Base-by-base conservation (phyloP, 2,797 vertebrate genomes). In the Fistularia tabacaria region DNA sequence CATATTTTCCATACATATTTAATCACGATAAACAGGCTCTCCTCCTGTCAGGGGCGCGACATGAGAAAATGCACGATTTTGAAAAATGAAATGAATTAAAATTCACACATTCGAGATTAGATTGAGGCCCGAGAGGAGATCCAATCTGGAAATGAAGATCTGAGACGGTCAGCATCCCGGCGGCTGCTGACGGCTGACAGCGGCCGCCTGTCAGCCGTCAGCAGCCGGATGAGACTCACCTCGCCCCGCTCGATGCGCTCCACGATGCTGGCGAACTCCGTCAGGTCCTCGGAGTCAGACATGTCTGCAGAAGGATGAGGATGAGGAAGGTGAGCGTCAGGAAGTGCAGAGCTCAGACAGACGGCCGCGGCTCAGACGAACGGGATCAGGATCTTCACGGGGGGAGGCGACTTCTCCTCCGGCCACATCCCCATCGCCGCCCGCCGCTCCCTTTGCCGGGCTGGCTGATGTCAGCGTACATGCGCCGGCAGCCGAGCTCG, bases 191-290 rank as follows among this genome's bases (percentile, higher is more conserved):
- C 57, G 65, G 59, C 10, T 77, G 49, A 50, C 52, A 64, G 55
- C 64, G 10, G 64, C 73, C 73, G 36, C 36, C 10, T 36, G 78
- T 79, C 40, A 8, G 6, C 14, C 7, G 11, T 45, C 87, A 80
- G 3, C 79, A 76, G 69, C 76, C 58, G 56, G 51, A 66, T 3
- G 59, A 56, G 36, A 74, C 93, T 89, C 84, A 98, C 95, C 96
- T 95, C 92, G 72, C 91, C 94, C 59, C 81, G 78, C 73, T 91
- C 90, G 69, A 98, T 85, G 62, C 94, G 76, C 72, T 95, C 94
- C 88, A 94, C 80, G 76, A 97, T 90, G 84, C 92, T 95, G 71
- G 85, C 88, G 69, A 97, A 96, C 79, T 92, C 91, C 38, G 85
- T 59, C 38, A 90, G 76, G 8, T 92, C 93, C 52, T 89, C 90